Conservation (phyloP, 2,113 vertebrate species). For the Reinhardtius hippoglossoides region DNA sequence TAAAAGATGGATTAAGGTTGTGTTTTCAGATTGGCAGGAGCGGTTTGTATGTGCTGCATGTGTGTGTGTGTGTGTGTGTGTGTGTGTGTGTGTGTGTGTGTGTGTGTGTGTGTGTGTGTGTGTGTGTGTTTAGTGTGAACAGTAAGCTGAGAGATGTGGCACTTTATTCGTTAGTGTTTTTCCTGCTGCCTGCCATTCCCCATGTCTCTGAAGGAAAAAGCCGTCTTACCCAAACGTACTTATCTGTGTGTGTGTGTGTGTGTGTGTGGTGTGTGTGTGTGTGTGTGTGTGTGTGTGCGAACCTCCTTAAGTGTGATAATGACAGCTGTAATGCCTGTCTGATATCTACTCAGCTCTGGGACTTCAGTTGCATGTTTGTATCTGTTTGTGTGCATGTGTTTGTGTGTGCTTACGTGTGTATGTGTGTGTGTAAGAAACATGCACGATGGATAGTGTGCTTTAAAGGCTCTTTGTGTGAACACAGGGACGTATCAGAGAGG, state of each 20-base stretch:
- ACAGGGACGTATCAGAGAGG: constrained; percentile 51
- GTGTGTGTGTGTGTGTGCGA: constrained; percentile 31
- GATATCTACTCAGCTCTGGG: constrained; percentile 69
- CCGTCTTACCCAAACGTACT: constrained; percentile 48
- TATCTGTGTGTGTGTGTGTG: constrained; percentile 38
- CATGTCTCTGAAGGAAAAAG: constrained; percentile 49
- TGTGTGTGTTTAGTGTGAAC: constrained; percentile 42
- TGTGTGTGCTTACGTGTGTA: constrained; percentile 11
- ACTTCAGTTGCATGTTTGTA: constrained; percentile 62
- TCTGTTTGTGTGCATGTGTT: constrained; percentile 46
- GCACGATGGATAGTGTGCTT: constrained; percentile 36
- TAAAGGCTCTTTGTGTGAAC: constrained; percentile 61
- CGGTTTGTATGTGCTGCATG: constrained; percentile 45
- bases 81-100: constrained; percentile 31
- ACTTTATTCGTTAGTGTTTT: constrained; percentile 61
- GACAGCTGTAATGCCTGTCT: constrained; percentile 77
- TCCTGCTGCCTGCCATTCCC: constrained; percentile 49
- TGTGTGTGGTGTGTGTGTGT: constrained; percentile 11
- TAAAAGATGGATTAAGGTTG: constrained; percentile 76
- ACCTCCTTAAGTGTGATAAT: constrained; percentile 75
- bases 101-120: not conserved
- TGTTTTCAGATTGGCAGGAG: constrained; percentile 67
- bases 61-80: constrained; percentile 36
- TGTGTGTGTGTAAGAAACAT: constrained; percentile 36
- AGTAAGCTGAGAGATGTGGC: constrained; percentile 61